These are phyloP conservation scores for Zaprionus taronus DNA, from an alignment of 1,140 invertebrate species.

Conservation along the genomic window DNA sequence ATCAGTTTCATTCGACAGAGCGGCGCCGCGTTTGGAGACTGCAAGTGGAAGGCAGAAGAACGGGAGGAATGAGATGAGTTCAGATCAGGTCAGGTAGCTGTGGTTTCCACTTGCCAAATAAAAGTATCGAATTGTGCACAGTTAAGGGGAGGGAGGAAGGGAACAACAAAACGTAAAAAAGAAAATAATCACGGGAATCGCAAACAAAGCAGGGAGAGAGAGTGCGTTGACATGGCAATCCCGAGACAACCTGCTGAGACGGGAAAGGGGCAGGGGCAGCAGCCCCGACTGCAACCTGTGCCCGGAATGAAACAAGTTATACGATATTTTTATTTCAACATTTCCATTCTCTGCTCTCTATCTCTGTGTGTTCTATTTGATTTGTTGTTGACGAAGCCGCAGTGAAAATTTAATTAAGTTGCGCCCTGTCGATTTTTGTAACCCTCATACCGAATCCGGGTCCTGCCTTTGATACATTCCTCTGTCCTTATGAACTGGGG, in stretches of 20 bases:
- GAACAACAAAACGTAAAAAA: conserved; percentile 29
- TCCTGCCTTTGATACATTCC: conserved; percentile 27
- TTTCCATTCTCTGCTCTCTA: background rate
- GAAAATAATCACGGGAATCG: conserved; percentile 74
- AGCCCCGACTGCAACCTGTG: conserved; percentile 48
- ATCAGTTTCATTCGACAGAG: conserved; percentile 82
- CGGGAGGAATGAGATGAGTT: conserved; percentile 7
- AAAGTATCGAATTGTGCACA: conserved; percentile 68
- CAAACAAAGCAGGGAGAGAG: conserved; percentile 53
- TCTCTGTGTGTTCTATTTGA: conserved; percentile 57
- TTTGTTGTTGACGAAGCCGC: conserved; percentile 74
- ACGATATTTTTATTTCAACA: conserved; percentile 68
- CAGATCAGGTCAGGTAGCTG: conserved; percentile 46
- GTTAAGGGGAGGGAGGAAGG: background rate
- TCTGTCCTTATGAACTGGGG: conserved; percentile 31
- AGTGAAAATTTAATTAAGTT: conserved; percentile 83
- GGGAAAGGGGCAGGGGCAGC: conserved; percentile 16
- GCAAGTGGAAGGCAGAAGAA: conserved; percentile 29
- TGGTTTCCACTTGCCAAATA: conserved; percentile 76
- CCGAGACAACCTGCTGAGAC: conserved; percentile 42
- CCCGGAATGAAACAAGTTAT: conserved; percentile 77
- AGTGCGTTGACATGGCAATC: conserved; percentile 74
- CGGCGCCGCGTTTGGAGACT: conserved; percentile 87
- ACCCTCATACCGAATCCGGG: background rate
- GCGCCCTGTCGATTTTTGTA: conserved; percentile 45